A percentile compares a stretch with the other conserved stretches of the same genome.
phyloP scores from a whole-genome alignment of 2,113 vertebrate species.

The Cephalopholis sonnerati region DNA sequence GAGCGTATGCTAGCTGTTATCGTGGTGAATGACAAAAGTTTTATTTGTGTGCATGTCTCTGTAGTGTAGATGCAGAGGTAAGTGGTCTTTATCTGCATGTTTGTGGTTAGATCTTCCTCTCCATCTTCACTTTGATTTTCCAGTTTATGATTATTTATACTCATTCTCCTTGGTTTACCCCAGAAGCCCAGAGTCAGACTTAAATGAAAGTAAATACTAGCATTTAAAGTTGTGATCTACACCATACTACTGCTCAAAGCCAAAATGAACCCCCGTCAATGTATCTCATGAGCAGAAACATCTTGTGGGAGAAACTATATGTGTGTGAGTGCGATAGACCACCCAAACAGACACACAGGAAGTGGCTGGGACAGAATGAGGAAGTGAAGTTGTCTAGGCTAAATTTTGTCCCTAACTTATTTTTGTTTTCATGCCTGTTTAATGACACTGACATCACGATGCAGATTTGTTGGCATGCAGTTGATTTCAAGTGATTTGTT shows the following conservation, averaged over 20 bases:
- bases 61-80: slow-evolving; percentile 14
- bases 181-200: slow-evolving; percentile 38
- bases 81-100: slow-evolving; percentile 36
- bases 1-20: slow-evolving; percentile 18
- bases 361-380: slow-evolving; percentile 45
- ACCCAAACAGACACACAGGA: slow-evolving; percentile 67
- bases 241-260: slow-evolving; percentile 2
- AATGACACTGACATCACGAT: not conserved
- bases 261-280: slow-evolving; percentile 39
- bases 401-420: not conserved
- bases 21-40: slow-evolving; percentile 30
- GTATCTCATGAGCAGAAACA: slow-evolving; percentile 42
- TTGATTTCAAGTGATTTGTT: slow-evolving; percentile 7
- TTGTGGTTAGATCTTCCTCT: slow-evolving; percentile 61
- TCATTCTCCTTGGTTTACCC: slow-evolving; percentile 54
- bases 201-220: slow-evolving; percentile 42
- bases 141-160: slow-evolving; percentile 67
- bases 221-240: slow-evolving; percentile 38
- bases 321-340: slow-evolving; percentile 55
- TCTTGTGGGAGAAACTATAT: slow-evolving; percentile 17
- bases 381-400: slow-evolving; percentile 22
- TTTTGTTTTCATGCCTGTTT: slow-evolving; percentile 12
- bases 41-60: slow-evolving; percentile 40
- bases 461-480: not conserved
- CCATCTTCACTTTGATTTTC: slow-evolving; percentile 59